Percentiles rank a stretch among this genome's conserved stretches.
These are phyloP conservation scores for Rambutsinella grinnellia DNA, from an alignment of 2,888 invertebrate genomes.

Conservation along the genomic window DNA sequence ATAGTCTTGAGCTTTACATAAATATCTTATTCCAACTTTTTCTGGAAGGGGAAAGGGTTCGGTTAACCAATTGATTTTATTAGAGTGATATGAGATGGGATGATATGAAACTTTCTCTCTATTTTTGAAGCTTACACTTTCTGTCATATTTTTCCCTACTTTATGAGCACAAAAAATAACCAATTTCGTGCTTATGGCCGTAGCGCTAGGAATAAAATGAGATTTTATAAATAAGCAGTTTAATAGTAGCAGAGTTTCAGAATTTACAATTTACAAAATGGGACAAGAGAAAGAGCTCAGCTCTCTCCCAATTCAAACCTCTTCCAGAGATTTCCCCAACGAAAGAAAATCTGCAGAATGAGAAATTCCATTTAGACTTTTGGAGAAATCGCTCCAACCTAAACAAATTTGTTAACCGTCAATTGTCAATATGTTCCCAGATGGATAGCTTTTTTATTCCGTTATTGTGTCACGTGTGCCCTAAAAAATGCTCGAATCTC, in stretches of 20 bases:
- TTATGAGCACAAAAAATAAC: too few relatives aligned
- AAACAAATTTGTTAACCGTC: background rate
- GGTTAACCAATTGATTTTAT: slow-evolving; percentile 58
- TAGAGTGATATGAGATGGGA: slow-evolving; percentile 29
- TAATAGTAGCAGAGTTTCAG: background rate
- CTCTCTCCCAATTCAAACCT: background rate
- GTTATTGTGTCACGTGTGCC: background rate
- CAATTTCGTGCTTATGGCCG: too few relatives aligned
- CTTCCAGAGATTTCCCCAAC: background rate
- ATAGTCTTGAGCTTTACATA: slow-evolving; percentile 54
- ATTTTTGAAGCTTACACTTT: too few relatives aligned
- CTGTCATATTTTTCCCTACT: too few relatives aligned
- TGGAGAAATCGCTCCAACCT: too few relatives aligned
- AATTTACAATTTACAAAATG: background rate
- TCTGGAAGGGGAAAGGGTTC: slow-evolving; percentile 9
- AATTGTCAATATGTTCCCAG: background rate
- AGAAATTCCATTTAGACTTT: too few relatives aligned
- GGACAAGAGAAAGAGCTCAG: background rate
- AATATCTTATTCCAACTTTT: slow-evolving; percentile 16
- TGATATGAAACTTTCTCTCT: too few relatives aligned
- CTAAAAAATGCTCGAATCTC: background rate
- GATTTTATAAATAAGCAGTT: background rate
- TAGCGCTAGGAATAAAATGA: background rate
- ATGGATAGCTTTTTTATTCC: background rate
- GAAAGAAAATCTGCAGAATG: background rate